Evolutionary conservation across 2,888 invertebrate species (phyloP).

Genomic region (Therioaphis trifolii): DNA sequence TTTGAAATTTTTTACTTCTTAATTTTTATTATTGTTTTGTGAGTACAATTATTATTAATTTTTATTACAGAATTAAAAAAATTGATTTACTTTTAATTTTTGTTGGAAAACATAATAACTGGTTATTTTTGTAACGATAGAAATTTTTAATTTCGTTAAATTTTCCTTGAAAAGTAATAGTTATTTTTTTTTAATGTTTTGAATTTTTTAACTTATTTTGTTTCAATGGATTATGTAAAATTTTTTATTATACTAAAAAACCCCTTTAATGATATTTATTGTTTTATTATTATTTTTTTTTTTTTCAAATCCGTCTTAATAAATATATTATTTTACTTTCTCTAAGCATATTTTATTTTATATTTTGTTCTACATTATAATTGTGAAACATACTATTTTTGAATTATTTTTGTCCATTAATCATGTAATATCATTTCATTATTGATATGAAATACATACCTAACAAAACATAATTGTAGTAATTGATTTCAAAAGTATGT

Average conservation of each 20-base stretch:
- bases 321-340: neutral
- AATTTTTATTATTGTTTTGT: neutral
- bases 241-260: conserved; percentile 6
- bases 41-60: conserved; percentile 21
- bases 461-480: neutral
- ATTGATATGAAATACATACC: neutral
- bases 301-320: neutral
- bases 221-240: neutral
- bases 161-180: too few species aligned
- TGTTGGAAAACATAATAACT: neutral
- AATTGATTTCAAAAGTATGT: neutral
- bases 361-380: conserved; percentile 2
- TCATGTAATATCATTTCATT: neutral
- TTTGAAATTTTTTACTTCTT: conserved; percentile 31
- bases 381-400: neutral
- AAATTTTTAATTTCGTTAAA: too few species aligned
- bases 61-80: neutral
- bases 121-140: too few species aligned
- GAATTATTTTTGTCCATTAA: conserved; percentile 1
- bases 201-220: neutral
- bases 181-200: too few species aligned
- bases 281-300: conserved; percentile 6
- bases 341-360: neutral
- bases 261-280: neutral
- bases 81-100: neutral